A percentile compares a stretch with the other conserved stretches of the same genome.
phyloP scores from a whole-genome alignment of 1,140 invertebrate genomes.

The Rhyzopertha dominica region DNA sequence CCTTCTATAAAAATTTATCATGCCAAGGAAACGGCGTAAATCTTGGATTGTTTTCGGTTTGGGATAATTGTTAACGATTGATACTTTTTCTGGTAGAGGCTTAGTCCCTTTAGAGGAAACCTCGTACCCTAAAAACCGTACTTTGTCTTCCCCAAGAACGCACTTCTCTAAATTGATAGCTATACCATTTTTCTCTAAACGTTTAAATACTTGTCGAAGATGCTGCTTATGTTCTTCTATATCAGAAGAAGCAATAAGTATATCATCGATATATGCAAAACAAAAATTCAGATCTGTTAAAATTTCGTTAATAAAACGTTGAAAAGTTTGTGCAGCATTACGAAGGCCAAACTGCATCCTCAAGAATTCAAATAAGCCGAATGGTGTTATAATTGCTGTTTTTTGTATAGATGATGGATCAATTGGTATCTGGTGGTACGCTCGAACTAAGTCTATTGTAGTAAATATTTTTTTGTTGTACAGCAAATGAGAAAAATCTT shows the following conservation, averaged over 20 bases:
- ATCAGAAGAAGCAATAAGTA: constrained; percentile 33
- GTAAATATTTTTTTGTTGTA: too few species aligned
- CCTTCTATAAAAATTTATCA: constrained; percentile 40
- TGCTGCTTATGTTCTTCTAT: constrained; percentile 30
- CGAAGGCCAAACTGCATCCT: constrained; percentile 19
- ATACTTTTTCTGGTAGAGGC: constrained; percentile 33
- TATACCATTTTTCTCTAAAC: constrained; percentile 26
- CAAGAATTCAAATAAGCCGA: constrained; percentile 25
- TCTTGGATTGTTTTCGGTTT: constrained; percentile 23
- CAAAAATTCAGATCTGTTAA: constrained; percentile 16
- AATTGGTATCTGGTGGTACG: constrained; percentile 46
- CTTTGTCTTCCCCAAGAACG: constrained; percentile 21
- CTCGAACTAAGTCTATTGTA: constrained; percentile 38
- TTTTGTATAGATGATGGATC: constrained; percentile 26
- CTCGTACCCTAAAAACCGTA: constrained; percentile 38
- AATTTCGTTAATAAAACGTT: constrained; percentile 16
- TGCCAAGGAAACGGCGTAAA: constrained; percentile 36
- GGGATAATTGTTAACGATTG: constrained; percentile 25
- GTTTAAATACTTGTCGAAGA: constrained; percentile 28
- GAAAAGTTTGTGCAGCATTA: constrained; percentile 30
- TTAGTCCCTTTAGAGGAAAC: constrained; percentile 30
- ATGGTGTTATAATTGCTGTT: constrained; percentile 26
- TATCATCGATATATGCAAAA: constrained; percentile 34
- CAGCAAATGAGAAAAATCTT: too few species aligned
- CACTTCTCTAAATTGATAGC: constrained; percentile 37